These are phyloP conservation scores for Listrodromus nycthemerus DNA, from an alignment of 2,888 invertebrate genomes.

Conservation along the genomic window DNA sequence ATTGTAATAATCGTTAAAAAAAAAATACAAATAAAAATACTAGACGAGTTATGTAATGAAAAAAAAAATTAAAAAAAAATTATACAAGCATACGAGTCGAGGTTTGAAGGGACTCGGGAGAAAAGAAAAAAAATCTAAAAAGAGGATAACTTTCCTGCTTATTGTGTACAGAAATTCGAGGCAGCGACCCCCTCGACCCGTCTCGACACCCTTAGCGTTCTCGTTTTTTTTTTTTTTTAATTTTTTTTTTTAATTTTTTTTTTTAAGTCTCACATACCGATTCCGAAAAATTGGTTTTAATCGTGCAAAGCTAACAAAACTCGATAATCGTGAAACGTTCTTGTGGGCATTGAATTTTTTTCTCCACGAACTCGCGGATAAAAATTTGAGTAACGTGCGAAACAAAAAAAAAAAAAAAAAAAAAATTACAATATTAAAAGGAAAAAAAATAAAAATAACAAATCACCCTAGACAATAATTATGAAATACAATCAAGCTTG, in stretches of 20 bases:
- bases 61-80: conserved; percentile 28
- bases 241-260: not conserved
- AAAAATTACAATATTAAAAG: conserved; percentile 40
- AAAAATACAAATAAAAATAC: conserved; percentile 30
- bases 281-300: conserved; percentile 16
- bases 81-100: conserved; percentile 41
- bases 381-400: conserved; percentile 18
- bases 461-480: conserved; percentile 70
- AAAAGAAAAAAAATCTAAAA: conserved; percentile 6
- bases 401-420: not conserved
- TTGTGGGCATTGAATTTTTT: conserved; percentile 26
- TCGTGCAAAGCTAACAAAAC: not conserved
- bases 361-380: conserved; percentile 17
- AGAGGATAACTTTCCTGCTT: conserved; percentile 31
- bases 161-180: conserved; percentile 50
- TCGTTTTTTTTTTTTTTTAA: conserved; percentile 8
- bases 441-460: too few species aligned
- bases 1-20: conserved; percentile 53
- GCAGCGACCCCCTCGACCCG: conserved; percentile 1
- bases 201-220: conserved; percentile 27
- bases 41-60: conserved; percentile 32
- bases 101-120: conserved; percentile 23
- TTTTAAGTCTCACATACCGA: conserved; percentile 8
- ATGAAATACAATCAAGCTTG: conserved; percentile 66
- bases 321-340: not conserved